Evolutionary conservation across 2,888 invertebrate species (phyloP).

Genomic region (Busseola fusca): DNA sequence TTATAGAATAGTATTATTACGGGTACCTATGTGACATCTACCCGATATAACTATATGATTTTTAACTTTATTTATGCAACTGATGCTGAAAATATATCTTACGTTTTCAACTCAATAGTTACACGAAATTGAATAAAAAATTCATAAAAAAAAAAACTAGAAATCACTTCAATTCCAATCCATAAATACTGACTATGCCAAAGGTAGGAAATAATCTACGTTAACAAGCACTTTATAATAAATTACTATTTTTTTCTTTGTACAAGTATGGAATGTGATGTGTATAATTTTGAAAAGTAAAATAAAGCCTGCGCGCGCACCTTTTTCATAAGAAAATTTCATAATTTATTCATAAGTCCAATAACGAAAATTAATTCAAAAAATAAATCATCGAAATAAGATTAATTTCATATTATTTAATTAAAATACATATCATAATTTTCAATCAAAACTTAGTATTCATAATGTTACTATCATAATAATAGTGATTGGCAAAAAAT

Average conservation of each 20-base stretch:
- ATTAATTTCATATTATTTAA: slow-evolving; percentile 19
- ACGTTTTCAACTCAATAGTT: slow-evolving; percentile 36
- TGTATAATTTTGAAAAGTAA: slow-evolving; percentile 73
- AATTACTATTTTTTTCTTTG: slow-evolving; percentile 70
- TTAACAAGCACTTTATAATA: slow-evolving; percentile 61
- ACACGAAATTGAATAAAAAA: slow-evolving; percentile 36
- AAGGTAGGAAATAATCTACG: slow-evolving; percentile 59
- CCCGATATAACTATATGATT: slow-evolving; percentile 55
- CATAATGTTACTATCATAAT: slow-evolving; percentile 37
- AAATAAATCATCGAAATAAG: slow-evolving; percentile 22
- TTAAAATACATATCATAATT: slow-evolving; percentile 42
- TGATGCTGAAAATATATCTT: slow-evolving; percentile 33
- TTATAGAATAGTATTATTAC: slow-evolving; percentile 53
- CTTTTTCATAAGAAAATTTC: slow-evolving; percentile 75
- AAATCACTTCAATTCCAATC: slow-evolving; percentile 65
- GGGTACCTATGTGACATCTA: slow-evolving; percentile 55
- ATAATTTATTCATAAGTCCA: slow-evolving; percentile 54
- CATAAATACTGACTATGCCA: slow-evolving; percentile 72
- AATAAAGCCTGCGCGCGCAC: slow-evolving; percentile 73
- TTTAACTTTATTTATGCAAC: slow-evolving; percentile 40
- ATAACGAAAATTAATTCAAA: slow-evolving; percentile 37
- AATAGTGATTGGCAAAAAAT: slow-evolving; percentile 20
- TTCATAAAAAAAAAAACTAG: slow-evolving; percentile 54
- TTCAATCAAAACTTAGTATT: slow-evolving; percentile 36
- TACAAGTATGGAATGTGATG: slow-evolving; percentile 87